Evolutionary conservation across 1,140 invertebrate genomes (phyloP).

Genomic region (Lepidurus arcticus): DNA sequence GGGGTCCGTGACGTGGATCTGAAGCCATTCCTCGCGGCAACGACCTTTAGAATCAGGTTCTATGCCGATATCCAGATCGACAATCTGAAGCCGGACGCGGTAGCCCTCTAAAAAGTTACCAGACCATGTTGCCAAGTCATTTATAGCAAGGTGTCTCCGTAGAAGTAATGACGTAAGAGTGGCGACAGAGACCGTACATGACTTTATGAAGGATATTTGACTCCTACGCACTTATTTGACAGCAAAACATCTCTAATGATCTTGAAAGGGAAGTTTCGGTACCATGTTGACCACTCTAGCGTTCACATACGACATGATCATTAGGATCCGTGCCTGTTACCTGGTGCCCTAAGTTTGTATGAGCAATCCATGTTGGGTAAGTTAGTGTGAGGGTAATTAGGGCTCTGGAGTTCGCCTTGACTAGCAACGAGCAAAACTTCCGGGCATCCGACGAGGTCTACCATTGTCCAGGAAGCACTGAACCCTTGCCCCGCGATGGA

Average conservation of each 20-base stretch:
- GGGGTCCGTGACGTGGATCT: background rate
- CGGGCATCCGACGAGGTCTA: constrained; percentile 61
- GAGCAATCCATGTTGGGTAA: constrained; percentile 60
- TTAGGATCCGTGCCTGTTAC: constrained; percentile 37
- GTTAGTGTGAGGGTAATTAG: constrained; percentile 63
- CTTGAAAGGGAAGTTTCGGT: no score
- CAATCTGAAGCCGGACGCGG: background rate
- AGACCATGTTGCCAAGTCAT: no score
- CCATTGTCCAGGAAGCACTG: constrained; percentile 57
- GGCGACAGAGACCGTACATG: no score
- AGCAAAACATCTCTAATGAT: no score
- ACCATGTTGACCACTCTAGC: no score
- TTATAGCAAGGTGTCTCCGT: no score
- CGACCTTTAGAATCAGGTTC: constrained; percentile 1
- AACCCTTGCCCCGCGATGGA: constrained; percentile 60
- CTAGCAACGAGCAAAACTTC: constrained; percentile 41
- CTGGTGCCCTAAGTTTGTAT: constrained; percentile 57
- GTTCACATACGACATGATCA: no score
- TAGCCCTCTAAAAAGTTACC: background rate
- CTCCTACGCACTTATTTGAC: no score
- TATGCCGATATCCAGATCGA: background rate
- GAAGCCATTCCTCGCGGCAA: constrained; percentile 9
- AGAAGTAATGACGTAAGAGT: no score
- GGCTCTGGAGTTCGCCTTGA: constrained; percentile 47
- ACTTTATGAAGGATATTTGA: no score